phyloP scores from a whole-genome alignment of 2,797 vertebrate genomes.

The Agapornis canus region DNA sequence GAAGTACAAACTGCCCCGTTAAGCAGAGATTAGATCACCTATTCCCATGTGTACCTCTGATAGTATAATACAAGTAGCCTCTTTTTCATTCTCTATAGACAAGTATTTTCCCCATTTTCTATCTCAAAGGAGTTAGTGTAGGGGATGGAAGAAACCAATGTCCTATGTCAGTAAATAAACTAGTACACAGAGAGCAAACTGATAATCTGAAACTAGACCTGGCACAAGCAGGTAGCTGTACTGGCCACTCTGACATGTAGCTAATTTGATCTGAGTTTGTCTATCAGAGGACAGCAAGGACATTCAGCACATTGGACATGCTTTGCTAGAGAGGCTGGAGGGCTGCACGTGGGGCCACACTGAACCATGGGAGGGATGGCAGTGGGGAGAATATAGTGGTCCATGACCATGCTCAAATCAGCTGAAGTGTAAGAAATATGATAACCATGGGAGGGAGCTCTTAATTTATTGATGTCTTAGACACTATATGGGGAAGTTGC shows the following conservation, averaged over 20 bases:
- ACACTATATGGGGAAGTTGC: fast-evolving
- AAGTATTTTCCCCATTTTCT: neutral
- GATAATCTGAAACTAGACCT: neutral
- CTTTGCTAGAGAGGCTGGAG: neutral
- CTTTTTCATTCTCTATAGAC: neutral
- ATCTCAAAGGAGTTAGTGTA: neutral
- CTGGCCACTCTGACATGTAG: neutral
- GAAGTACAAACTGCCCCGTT: neutral
- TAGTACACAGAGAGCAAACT: neutral
- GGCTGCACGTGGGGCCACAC: fast-evolving
- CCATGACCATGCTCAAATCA: neutral
- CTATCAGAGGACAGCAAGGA: neutral
- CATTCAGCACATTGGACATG: too few species aligned
- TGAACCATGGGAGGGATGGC: neutral
- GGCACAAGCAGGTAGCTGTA: neutral
- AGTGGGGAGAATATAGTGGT: neutral
- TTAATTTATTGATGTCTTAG: neutral
- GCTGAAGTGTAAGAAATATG: neutral
- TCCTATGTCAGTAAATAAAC: neutral
- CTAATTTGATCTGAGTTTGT: neutral
- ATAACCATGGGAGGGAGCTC: constrained; percentile 45
- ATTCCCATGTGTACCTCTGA: neutral
- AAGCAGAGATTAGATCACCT: neutral
- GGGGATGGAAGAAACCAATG: neutral
- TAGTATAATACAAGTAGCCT: neutral